A percentile compares a stretch with the other conserved stretches of the same genome.
phyloP scores from a whole-genome alignment of 2,888 invertebrate species.

The Acrocyrtus sp. region DNA sequence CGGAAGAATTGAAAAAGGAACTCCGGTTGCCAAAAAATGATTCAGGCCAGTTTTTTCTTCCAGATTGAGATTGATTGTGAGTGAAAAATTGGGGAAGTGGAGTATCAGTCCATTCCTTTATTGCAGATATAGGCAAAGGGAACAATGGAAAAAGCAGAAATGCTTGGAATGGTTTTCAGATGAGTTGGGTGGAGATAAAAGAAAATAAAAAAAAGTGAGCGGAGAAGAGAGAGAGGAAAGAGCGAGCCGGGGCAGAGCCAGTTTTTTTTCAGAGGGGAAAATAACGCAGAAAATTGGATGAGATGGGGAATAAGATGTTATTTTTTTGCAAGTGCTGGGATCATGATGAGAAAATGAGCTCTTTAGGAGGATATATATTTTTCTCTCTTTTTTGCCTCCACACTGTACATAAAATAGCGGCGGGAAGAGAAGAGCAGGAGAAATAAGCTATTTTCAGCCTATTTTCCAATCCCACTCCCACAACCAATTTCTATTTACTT shows the following conservation, averaged over 20 bases:
- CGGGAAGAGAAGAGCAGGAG: neutral
- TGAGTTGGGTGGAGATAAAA: constrained; percentile 23
- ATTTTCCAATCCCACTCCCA: constrained; percentile 18
- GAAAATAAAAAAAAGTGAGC: neutral
- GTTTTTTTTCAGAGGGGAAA: constrained; percentile 4
- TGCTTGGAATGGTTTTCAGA: constrained; percentile 16
- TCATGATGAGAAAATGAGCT: neutral
- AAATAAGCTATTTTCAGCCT: constrained; percentile 31
- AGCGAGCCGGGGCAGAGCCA: neutral
- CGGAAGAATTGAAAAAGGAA: neutral
- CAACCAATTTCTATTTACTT: neutral
- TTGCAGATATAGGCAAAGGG: neutral
- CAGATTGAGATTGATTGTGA: constrained; percentile 31
- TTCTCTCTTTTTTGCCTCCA: neutral
- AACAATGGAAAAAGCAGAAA: neutral
- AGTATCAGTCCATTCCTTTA: neutral
- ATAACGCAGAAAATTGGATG: constrained; percentile 19
- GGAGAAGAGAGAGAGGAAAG: neutral
- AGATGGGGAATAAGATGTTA: constrained; percentile 20
- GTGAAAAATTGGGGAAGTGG: constrained; percentile 1
- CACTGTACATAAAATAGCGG: neutral
- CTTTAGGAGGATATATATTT: neutral
- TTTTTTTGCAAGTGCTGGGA: neutral
- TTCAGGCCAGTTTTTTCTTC: constrained; percentile 1
- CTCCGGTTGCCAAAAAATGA: constrained; percentile 12